Evolutionary conservation across 2,113 vertebrate species (phyloP), one percentile per base, ranked within the genome.

Genomic region (Toxotes chatareus): DNA sequence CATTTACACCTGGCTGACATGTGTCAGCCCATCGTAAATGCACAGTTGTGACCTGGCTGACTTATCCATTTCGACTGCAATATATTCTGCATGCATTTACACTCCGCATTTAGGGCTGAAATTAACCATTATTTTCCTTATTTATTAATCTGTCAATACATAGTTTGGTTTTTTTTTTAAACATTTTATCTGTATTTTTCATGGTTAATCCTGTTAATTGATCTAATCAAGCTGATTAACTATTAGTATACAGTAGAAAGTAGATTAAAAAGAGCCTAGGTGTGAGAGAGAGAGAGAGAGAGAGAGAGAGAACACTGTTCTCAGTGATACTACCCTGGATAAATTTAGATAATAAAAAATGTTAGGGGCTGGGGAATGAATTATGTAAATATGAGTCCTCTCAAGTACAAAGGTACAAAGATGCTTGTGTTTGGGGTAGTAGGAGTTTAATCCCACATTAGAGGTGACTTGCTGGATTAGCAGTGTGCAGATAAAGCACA

Each of bases 381-480:
- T 61, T 44, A 55, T 55, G 44, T 75, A 64, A 64, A 17, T 49
- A 76, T 16, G 14, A 62, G 36, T 60, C 57, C 60, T 73, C 63
- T 73, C 11, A 31, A 49, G 19, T 60, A n/a, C 40, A 61, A 21
- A 31, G 51, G 66, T 79, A 64, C 10, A 76, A 65, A 70, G 23
- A 32, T 61, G 19, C 0, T 16, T 53, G 14, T 60, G n/a, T 63
- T 31, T n/a, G 32, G 49, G 16, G 36, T 61, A 63, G 36, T 16
- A 32, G 36, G 49, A 53, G 78, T 82, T 80, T 74, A 86, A 83
- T 79, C 53, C 64, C 21, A 79, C 12, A 40, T 83, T 73, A 62
- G 51, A 59, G 63, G 76, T 49, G 80, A 89, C 69, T 79, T 72
- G 47, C 42, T 86, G 74, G 71, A 88, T 87, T 87, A 70, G 57